Evolutionary conservation across 2,888 invertebrate species (phyloP), one percentile per base, ranked within the genome.

Genomic region (Palloptera scutellata): DNA sequence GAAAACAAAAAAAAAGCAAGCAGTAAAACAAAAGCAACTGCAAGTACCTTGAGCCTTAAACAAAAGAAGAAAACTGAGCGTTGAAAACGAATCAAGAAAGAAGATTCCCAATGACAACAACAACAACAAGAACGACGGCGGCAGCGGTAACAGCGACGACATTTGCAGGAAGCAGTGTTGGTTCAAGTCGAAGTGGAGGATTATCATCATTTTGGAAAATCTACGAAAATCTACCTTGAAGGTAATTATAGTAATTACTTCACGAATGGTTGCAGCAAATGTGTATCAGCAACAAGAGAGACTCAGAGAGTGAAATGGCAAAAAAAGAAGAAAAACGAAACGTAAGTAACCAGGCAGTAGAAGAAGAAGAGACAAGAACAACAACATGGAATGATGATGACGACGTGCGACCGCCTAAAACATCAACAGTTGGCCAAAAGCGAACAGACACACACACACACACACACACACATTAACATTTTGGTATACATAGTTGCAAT

Each of bases 191-290:
- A 63, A 63, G 57, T 64, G 65, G 64, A 58, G 63, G 69, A 30
- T 52, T 70, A 72, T 73, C 74, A 70, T 67, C 70, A 76, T 82
- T 82, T 83, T 80, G 81, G 80, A 81, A 81, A 83, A 82, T 81
- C 83, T 81, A 81, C 83, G 80, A 81, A 81, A 83, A 82, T 81
- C 83, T 81, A 81, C 83, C 81, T 81, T 76, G 73, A 77, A 83
- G 82, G 83, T 83, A 81, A 81, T 81, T 83, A 81, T 79, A 82
- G 81, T 82, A 81, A 81, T 81, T 81, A 83, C 82, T 82, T 80
- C 80, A 82, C 82, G 83, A 82, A 81, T 82, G 78, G 81, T 61
- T 51, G 17, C 53, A 17, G 53, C 53, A 53, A 48, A 13, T 4
- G 48, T 48, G 48, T 8, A 15, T 8, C 48, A 48, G 48, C 13